These are phyloP conservation scores for Tachysurus vachellii DNA, from an alignment of 2,113 vertebrate genomes.

Conservation along the genomic window DNA sequence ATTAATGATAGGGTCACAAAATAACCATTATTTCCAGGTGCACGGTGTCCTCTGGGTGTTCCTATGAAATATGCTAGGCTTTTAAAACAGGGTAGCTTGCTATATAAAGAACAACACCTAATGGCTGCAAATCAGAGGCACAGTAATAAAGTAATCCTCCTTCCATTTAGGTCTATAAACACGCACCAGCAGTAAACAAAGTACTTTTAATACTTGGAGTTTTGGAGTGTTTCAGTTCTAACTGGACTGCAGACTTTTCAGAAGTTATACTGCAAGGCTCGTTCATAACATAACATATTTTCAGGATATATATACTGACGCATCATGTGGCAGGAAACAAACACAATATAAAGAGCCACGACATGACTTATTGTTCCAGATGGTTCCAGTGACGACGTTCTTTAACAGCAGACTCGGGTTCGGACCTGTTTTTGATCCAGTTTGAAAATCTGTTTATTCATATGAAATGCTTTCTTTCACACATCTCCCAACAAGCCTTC, in stretches of 20 bases:
- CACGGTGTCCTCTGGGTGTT: slow-evolving; percentile 2
- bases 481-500: neutral
- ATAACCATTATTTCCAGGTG: slow-evolving; percentile 23
- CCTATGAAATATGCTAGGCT: slow-evolving; percentile 19
- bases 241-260: neutral
- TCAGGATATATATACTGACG: neutral
- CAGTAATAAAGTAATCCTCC: neutral
- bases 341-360: neutral
- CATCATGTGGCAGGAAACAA: too few relatives aligned
- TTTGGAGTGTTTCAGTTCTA: neutral
- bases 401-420: neutral
- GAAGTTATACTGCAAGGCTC: neutral
- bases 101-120: slow-evolving; percentile 22
- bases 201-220: neutral
- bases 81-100: slow-evolving; percentile 16
- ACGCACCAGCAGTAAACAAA: neutral
- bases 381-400: neutral
- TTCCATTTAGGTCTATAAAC: slow-evolving; percentile 11
- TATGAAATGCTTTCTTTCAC: neutral
- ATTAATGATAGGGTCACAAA: slow-evolving; percentile 3
- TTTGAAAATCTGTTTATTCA: neutral
- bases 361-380: neutral
- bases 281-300: neutral
- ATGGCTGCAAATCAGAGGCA: slow-evolving; percentile 8
- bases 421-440: neutral